Evolutionary conservation across 2,113 vertebrate species (phyloP).

Genomic region (Lanius collurio): DNA sequence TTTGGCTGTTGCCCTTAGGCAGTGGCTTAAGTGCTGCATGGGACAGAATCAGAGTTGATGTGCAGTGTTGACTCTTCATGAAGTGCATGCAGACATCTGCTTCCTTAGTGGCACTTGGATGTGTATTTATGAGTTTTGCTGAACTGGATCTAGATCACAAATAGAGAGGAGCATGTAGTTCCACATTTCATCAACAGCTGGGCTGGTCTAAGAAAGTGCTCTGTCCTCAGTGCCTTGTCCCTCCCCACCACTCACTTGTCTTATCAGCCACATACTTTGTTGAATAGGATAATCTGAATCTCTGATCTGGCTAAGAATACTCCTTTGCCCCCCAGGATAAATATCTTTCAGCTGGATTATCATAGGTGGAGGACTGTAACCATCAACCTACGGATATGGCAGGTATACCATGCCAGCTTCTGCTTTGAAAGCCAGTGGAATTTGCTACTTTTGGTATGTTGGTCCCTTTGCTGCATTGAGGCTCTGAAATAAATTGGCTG

Average conservation of each 20-base stretch:
- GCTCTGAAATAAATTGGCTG: neutral
- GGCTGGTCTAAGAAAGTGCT: neutral
- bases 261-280: neutral
- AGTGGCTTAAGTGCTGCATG: neutral
- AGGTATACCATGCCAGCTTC: neutral
- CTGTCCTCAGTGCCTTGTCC: neutral
- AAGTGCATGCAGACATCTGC: rapidly evolving
- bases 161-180: neutral
- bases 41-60: neutral
- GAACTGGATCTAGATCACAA: neutral
- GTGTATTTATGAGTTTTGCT: neutral
- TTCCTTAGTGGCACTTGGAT: neutral
- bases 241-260: neutral
- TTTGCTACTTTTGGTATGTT: neutral
- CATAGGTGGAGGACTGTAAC: neutral
- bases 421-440: neutral
- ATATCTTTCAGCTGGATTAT: neutral
- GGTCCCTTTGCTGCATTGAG: neutral
- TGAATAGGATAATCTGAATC: neutral
- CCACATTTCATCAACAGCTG: neutral
- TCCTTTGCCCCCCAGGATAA: neutral
- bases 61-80: neutral
- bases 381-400: neutral
- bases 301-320: neutral
- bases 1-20: neutral